phyloP scores from a whole-genome alignment of 2,888 invertebrate species.

The Drosophila paracracens region DNA sequence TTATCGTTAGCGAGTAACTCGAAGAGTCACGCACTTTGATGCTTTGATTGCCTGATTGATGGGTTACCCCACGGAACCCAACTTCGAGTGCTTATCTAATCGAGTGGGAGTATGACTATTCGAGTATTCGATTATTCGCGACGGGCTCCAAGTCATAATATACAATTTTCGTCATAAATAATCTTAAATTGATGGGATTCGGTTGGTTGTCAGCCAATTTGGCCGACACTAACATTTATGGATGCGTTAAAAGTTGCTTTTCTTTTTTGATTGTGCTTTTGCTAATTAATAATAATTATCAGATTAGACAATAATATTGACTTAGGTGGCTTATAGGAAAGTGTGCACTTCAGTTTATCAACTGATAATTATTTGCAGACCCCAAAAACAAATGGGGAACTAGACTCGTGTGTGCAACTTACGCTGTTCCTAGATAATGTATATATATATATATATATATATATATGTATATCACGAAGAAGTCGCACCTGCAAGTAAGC shows the following conservation, averaged over 20 bases:
- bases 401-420: not conserved
- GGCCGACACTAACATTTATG: conserved; percentile 14
- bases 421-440: not conserved
- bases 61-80: not conserved
- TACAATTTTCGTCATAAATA: conserved; percentile 44
- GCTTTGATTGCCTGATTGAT: conserved; percentile 19
- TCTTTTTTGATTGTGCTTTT: not conserved
- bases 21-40: conserved; percentile 38
- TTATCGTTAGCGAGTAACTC: conserved; percentile 5
- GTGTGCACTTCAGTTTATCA: conserved; percentile 43
- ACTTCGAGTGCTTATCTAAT: conserved; percentile 35
- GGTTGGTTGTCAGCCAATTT: conserved; percentile 16
- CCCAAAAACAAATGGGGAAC: not conserved
- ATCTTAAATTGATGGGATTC: conserved; percentile 40
- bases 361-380: conserved; percentile 37
- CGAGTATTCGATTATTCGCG: conserved; percentile 4
- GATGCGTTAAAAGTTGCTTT: conserved; percentile 13
- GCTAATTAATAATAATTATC: conserved; percentile 58
- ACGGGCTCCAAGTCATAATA: conserved; percentile 16
- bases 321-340: conserved; percentile 29
- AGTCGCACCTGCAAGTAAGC: conserved; percentile 13
- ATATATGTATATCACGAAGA: not conserved
- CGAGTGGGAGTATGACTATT: not conserved
- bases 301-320: conserved; percentile 56
- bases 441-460: not conserved